Percentiles rank a stretch among this genome's conserved stretches.
Evolutionary conservation across 2,888 invertebrate genomes (phyloP).

Genomic region (Branchellion lobata): DNA sequence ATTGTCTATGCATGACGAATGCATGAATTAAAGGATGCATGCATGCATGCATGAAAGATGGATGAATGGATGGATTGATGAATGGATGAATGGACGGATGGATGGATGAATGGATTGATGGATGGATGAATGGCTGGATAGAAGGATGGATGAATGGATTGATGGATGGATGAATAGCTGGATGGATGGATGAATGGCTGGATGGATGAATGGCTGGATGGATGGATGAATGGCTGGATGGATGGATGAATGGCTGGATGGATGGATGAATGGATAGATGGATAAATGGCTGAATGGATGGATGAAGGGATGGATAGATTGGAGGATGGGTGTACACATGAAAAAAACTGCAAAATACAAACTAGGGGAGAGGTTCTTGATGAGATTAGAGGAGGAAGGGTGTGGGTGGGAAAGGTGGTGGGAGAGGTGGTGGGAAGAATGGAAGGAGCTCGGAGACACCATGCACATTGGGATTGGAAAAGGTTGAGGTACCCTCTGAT

Average conservation of each 20-base stretch:
- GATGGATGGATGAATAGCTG: not conserved
- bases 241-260: not conserved
- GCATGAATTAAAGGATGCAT: not conserved
- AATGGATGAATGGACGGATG: not conserved
- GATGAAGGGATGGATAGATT: not conserved
- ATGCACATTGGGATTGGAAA: not conserved
- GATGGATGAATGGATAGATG: not conserved
- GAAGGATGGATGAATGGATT: slow-evolving; percentile 1
- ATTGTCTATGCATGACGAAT: not conserved
- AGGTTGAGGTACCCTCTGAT: not conserved
- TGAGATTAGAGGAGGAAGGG: not conserved
- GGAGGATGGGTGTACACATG: too few species aligned
- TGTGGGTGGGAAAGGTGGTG: not conserved
- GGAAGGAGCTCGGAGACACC: not conserved
- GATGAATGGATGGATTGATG: not conserved
- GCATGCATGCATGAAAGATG: too few species aligned
- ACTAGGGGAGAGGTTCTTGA: not conserved
- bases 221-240: too few species aligned
- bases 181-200: not conserved
- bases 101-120: not conserved
- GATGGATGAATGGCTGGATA: not conserved
- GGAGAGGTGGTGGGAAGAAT: not conserved
- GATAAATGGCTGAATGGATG: not conserved
- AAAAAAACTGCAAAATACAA: too few species aligned
- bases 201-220: not conserved